Conservation (phyloP, 2,797 vertebrate species). For the Sebastes trivittatus region DNA sequence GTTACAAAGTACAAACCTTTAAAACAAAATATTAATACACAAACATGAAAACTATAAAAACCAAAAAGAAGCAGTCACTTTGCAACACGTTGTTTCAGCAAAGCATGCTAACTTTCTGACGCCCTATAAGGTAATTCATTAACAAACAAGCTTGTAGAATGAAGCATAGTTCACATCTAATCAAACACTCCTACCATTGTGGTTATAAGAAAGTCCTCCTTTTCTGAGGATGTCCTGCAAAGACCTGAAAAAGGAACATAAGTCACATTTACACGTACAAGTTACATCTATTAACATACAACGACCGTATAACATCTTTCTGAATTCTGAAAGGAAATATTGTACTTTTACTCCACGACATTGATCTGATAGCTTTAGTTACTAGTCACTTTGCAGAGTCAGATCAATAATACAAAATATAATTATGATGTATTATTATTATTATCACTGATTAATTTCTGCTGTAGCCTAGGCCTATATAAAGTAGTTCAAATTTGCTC, state of each 20-base stretch:
- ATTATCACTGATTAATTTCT: too few relatives aligned
- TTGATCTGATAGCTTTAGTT: not conserved
- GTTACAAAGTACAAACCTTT: not conserved
- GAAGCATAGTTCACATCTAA: not conserved
- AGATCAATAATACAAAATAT: not conserved
- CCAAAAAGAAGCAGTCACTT: not conserved
- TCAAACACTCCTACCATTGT: slow-evolving; percentile 87
- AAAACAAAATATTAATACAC: not conserved
- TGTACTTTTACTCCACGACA: not conserved
- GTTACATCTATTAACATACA: not conserved
- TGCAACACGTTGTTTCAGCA: not conserved
- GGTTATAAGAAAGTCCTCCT: slow-evolving; percentile 89
- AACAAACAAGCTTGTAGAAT: not conserved
- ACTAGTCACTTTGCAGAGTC: not conserved
- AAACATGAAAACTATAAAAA: not conserved
- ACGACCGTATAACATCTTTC: not conserved
- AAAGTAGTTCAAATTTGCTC: too few relatives aligned
- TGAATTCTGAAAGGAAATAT: not conserved
- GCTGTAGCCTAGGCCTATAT: too few relatives aligned
- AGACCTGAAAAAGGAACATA: slow-evolving; percentile 80
- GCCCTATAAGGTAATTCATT: not conserved
- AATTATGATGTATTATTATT: not conserved
- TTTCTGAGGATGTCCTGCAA: slow-evolving; percentile 82
- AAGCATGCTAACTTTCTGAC: not conserved
- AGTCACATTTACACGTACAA: not conserved